Evolutionary conservation across 2,888 invertebrate genomes (phyloP).

Genomic region (Mythimna albipuncta): DNA sequence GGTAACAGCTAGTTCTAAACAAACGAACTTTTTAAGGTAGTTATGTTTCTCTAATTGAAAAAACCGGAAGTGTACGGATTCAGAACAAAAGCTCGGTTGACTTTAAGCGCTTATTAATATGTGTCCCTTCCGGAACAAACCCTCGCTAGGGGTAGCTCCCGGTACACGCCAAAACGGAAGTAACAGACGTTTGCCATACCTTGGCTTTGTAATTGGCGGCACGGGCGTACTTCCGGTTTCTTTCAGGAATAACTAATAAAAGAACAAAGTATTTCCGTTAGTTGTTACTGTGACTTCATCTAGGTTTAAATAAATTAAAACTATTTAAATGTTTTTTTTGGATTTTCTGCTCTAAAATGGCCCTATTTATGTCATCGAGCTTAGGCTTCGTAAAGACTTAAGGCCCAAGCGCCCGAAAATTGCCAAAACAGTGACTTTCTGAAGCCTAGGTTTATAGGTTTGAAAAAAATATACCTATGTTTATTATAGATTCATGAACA

Average conservation of each 20-base stretch:
- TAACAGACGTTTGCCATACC: constrained; percentile 86
- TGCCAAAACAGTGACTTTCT: too few relatives aligned
- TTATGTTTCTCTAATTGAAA: constrained; percentile 15
- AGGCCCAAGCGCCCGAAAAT: too few relatives aligned
- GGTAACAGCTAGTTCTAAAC: not conserved
- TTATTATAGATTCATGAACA: too few relatives aligned
- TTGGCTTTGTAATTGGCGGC: constrained; percentile 85
- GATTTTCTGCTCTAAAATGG: not conserved
- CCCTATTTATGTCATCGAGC: not conserved
- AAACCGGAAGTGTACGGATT: constrained; percentile 78
- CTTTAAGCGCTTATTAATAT: constrained; percentile 85
- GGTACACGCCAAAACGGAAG: constrained; percentile 87
- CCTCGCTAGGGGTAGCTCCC: constrained; percentile 83
- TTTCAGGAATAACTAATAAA: constrained; percentile 66
- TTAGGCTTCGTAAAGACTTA: not conserved
- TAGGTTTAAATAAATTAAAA: not conserved
- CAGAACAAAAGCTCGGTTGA: constrained; percentile 83
- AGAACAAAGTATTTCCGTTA: constrained; percentile 61
- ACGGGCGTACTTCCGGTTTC: constrained; percentile 87
- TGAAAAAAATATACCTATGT: too few relatives aligned
- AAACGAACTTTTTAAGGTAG: not conserved
- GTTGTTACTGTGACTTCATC: constrained; percentile 18
- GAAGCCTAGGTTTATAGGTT: too few relatives aligned
- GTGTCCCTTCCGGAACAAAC: constrained; percentile 88
- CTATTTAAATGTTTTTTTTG: not conserved